Evolutionary conservation across 2,888 invertebrate genomes (phyloP).

Genomic region (Mythimna loreyi): DNA sequence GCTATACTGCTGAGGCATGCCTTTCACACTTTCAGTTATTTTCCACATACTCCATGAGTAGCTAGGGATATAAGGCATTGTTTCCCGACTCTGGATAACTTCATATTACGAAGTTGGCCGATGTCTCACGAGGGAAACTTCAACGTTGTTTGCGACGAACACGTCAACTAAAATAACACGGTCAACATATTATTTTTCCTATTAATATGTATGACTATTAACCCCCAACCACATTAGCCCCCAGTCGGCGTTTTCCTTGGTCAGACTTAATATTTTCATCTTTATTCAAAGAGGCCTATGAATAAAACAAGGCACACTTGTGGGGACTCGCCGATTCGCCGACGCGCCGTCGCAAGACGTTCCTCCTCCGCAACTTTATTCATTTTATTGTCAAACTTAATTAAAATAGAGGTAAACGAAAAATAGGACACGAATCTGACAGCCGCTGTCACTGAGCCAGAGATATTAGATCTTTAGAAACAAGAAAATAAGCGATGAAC

Average conservation of each 20-base stretch:
- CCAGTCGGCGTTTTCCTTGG: slow-evolving; percentile 80
- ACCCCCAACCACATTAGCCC: slow-evolving; percentile 83
- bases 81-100: slow-evolving; percentile 28
- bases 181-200: slow-evolving; percentile 77
- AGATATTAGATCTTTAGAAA: slow-evolving; percentile 40
- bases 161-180: slow-evolving; percentile 56
- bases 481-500: slow-evolving; percentile 41
- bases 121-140: slow-evolving; percentile 22
- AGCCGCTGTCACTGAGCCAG: slow-evolving; percentile 12
- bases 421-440: slow-evolving; percentile 37
- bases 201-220: slow-evolving; percentile 89
- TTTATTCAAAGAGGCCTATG: slow-evolving; percentile 89
- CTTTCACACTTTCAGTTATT: too few species aligned
- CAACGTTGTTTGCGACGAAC: slow-evolving; percentile 20
- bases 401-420: slow-evolving; percentile 74
- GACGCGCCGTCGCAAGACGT: slow-evolving; percentile 79
- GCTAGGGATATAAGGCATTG: background rate
- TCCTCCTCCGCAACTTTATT: slow-evolving; percentile 78
- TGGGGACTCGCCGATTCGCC: slow-evolving; percentile 73
- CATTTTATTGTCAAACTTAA: slow-evolving; percentile 82
- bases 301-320: slow-evolving; percentile 86
- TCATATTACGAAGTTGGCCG: slow-evolving; percentile 34
- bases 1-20: too few species aligned
- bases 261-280: slow-evolving; percentile 89
- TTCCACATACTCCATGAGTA: background rate